Percentiles rank a stretch among this genome's conserved stretches.
Conservation (phyloP, 2,113 vertebrate species). For the Riparia riparia region DNA sequence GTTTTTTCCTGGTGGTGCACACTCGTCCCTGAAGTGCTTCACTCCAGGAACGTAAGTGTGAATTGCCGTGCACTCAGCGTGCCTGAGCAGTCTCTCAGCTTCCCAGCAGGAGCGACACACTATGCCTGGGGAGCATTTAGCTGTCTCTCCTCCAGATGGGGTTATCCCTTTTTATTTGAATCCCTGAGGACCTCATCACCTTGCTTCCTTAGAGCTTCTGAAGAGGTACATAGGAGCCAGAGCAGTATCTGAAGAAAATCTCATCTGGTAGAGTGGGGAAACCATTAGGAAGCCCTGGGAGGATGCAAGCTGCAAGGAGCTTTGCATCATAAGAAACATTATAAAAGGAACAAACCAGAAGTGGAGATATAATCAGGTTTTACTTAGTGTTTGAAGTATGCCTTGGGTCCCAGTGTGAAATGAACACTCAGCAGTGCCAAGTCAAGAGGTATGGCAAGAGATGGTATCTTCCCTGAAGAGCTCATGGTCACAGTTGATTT, state of each 20-base stretch:
- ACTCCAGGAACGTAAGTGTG: not conserved
- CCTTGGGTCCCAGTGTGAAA: not conserved
- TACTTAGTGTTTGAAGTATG: not conserved
- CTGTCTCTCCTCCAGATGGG: slow-evolving; percentile 55
- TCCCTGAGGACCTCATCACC: not conserved
- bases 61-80: not conserved
- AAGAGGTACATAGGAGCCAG: not conserved
- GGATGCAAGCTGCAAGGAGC: not conserved
- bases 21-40: not conserved
- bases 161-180: slow-evolving; percentile 51
- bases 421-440: not conserved
- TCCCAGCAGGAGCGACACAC: not conserved
- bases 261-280: not conserved
- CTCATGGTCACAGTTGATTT: not conserved
- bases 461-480: not conserved
- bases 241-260: not conserved
- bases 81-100: not conserved
- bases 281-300: not conserved
- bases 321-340: not conserved
- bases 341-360: not conserved
- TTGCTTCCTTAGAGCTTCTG: not conserved
- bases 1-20: not conserved
- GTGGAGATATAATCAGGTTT: not conserved
- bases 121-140: not conserved
- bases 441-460: not conserved